phyloP scores from a whole-genome alignment of 2,888 invertebrate species.

The Chrysina gloriosa region DNA sequence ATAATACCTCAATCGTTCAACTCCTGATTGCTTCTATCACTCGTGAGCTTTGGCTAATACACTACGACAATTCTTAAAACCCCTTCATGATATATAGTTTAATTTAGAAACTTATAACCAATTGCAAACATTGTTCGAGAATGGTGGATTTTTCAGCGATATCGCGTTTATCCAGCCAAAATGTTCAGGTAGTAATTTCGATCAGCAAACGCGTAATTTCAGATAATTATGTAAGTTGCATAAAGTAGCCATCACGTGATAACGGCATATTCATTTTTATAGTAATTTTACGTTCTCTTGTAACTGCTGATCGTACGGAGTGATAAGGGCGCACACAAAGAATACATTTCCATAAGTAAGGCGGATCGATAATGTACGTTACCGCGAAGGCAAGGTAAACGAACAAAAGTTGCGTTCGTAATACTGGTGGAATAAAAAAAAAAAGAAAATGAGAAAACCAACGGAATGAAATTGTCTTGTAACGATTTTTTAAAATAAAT shows the following conservation, averaged over 20 bases:
- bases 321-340: constrained; percentile 19
- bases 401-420: neutral
- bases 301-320: constrained; percentile 6
- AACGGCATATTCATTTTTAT: constrained; percentile 21
- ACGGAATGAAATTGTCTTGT: no score
- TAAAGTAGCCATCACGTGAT: constrained; percentile 8
- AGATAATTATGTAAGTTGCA: neutral
- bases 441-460: no score
- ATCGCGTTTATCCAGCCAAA: no score
- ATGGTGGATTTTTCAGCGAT: no score
- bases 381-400: neutral
- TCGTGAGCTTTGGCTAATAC: no score
- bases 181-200: neutral
- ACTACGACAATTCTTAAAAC: no score
- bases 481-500: no score
- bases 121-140: no score
- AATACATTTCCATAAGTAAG: constrained; percentile 29
- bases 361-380: constrained; percentile 20
- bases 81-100: no score
- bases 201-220: neutral
- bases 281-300: constrained; percentile 32
- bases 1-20: no score
- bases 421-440: neutral
- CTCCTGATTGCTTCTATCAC: no score
- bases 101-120: no score